A percentile compares a stretch with the other conserved stretches of the same genome.
These are phyloP conservation scores for Poliocrania exsul DNA, from an alignment of 2,797 vertebrate species.

Conservation along the genomic window DNA sequence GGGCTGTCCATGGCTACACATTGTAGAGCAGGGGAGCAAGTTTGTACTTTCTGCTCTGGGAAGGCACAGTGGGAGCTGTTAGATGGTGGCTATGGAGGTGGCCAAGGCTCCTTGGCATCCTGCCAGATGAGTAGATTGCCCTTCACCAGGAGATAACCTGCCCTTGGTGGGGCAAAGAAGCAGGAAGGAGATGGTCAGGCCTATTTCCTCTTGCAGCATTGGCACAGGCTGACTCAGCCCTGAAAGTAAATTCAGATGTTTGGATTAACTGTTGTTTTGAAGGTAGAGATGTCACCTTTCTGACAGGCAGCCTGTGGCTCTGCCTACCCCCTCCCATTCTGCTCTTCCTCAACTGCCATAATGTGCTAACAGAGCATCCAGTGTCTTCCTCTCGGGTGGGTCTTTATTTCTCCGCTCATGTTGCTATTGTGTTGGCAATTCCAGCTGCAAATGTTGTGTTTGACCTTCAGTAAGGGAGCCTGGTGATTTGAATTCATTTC, in stretches of 20 bases:
- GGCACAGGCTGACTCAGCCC: not conserved
- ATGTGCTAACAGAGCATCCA: not conserved
- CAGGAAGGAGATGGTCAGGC: too few relatives aligned
- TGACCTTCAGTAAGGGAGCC: constrained; percentile 70
- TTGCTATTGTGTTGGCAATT: constrained; percentile 46
- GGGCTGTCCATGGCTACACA: rapidly evolving
- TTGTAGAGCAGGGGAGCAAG: not conserved
- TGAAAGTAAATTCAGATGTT: constrained; percentile 1
- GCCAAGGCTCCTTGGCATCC: rapidly evolving
- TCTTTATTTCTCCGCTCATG: not conserved
- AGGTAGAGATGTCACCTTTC: not conserved
- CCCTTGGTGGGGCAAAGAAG: rapidly evolving
- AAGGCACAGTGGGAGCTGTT: not conserved
- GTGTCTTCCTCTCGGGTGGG: not conserved
- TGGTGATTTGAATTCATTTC: constrained; percentile 61
- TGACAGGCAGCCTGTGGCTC: not conserved
- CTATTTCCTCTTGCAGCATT: rapidly evolving
- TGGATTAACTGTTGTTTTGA: not conserved
- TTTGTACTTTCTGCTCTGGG: not conserved
- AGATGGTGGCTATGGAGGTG: not conserved
- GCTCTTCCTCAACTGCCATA: not conserved
- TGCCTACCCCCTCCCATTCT: not conserved
- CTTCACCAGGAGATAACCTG: not conserved
- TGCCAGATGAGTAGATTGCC: rapidly evolving
- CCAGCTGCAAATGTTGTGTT: constrained; percentile 41